Percentiles rank a stretch among this genome's conserved stretches.
phyloP scores from a whole-genome alignment of 2,797 vertebrate genomes.

The Enteromius thamalakanensis region DNA sequence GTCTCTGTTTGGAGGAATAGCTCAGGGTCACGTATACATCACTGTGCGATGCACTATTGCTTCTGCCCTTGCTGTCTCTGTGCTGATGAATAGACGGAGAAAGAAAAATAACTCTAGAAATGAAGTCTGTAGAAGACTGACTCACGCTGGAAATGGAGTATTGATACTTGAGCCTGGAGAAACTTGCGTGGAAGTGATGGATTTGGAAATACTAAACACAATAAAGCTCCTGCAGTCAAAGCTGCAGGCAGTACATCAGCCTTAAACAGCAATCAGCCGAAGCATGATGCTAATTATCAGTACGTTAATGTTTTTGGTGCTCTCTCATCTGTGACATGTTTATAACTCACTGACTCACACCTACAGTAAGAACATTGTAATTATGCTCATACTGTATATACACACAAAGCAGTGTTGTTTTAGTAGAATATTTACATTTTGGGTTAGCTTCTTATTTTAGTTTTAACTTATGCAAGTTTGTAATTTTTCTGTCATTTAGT shows the following conservation, averaged over 20 bases:
- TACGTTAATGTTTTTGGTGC: conserved; percentile 59
- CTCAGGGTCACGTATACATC: conserved; percentile 47
- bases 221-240: conserved; percentile 1
- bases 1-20: conserved; percentile 55
- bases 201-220: not conserved
- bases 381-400: not conserved
- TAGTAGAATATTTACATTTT: not conserved
- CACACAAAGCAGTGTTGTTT: not conserved
- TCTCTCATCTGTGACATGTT: conserved; percentile 63
- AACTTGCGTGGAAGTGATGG: conserved; percentile 13
- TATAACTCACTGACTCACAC: conserved; percentile 31
- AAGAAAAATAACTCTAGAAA: conserved; percentile 35
- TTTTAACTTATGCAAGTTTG: not conserved
- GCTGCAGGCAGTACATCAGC: conserved; percentile 39
- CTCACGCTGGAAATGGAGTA: conserved; percentile 11
- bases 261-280: conserved; percentile 62
- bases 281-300: conserved; percentile 68
- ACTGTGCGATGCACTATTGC: conserved; percentile 4
- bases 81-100: conserved; percentile 41
- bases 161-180: conserved; percentile 49
- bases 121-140: conserved; percentile 19
- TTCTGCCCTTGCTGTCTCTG: conserved; percentile 58
- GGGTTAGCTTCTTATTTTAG: not conserved
- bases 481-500: not conserved
- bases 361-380: not conserved